Evolutionary conservation across 2,888 invertebrate species (phyloP).

Genomic region (Thumatha senex): DNA sequence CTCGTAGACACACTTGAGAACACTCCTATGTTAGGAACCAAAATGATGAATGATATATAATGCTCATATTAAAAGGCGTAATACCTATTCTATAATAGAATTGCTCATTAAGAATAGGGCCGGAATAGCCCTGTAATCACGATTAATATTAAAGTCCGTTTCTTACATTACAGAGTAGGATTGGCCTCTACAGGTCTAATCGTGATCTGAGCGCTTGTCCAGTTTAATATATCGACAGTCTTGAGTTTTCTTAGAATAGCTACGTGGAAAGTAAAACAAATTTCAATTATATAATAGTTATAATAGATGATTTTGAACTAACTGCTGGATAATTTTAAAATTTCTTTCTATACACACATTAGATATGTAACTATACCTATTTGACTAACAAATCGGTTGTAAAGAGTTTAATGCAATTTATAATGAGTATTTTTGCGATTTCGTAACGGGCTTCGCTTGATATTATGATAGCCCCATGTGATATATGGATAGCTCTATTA

Average conservation of each 20-base stretch:
- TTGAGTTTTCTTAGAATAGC: constrained; percentile 48
- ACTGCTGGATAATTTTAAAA: no score
- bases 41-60: not conserved
- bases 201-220: constrained; percentile 59
- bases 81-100: no score
- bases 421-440: not conserved
- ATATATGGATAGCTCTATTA: no score
- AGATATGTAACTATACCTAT: no score
- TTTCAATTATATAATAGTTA: no score
- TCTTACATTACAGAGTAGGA: constrained; percentile 55
- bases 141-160: constrained; percentile 61
- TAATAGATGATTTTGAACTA: no score
- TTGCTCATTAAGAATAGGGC: constrained; percentile 40
- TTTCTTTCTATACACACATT: no score
- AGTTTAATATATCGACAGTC: constrained; percentile 57
- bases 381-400: not conserved
- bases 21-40: constrained; percentile 28
- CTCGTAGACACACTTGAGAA: constrained; percentile 23
- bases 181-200: constrained; percentile 46
- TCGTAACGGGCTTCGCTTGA: not conserved
- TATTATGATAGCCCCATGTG: no score
- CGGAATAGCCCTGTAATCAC: constrained; percentile 48
- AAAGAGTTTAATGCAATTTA: no score
- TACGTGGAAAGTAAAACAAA: constrained; percentile 40
- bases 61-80: no score